Conservation (phyloP, 2,113 vertebrate species). For the Myotis yumanensis region DNA sequence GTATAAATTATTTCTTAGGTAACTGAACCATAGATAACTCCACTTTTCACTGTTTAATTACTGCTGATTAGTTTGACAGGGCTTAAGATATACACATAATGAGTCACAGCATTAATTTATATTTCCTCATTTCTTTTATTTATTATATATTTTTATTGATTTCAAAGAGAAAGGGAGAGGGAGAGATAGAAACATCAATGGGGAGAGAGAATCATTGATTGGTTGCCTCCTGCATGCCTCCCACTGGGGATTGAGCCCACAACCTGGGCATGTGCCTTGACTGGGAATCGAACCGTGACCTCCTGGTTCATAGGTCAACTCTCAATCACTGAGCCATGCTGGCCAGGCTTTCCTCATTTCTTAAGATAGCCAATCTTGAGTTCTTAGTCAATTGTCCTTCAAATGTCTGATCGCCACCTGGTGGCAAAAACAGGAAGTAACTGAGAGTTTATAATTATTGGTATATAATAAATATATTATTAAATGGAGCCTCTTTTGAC, state of each 20-base stretch:
- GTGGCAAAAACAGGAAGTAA: slow-evolving; percentile 35
- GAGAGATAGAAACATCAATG: no score
- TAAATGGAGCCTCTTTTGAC: not conserved
- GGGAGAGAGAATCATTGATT: no score
- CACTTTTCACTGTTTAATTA: not conserved
- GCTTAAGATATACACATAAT: not conserved
- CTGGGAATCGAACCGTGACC: no score
- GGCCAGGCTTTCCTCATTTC: not conserved
- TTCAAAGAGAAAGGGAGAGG: no score
- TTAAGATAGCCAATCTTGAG: not conserved
- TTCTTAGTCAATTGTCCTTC: not conserved
- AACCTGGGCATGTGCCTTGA: no score
- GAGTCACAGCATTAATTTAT: not conserved
- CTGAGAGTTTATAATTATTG: not conserved
- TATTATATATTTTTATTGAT: no score
- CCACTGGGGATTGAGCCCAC: no score
- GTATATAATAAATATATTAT: not conserved
- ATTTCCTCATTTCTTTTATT: not conserved
- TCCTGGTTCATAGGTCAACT: no score
- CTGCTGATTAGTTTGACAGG: slow-evolving; percentile 10
- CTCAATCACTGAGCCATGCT: no score
- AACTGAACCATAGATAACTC: not conserved
- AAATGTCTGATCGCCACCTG: slow-evolving; percentile 32
- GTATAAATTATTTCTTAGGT: not conserved
- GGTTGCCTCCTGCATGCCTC: no score